Conservation (phyloP, 2,113 vertebrate species). For the Ameiurus melas region DNA sequence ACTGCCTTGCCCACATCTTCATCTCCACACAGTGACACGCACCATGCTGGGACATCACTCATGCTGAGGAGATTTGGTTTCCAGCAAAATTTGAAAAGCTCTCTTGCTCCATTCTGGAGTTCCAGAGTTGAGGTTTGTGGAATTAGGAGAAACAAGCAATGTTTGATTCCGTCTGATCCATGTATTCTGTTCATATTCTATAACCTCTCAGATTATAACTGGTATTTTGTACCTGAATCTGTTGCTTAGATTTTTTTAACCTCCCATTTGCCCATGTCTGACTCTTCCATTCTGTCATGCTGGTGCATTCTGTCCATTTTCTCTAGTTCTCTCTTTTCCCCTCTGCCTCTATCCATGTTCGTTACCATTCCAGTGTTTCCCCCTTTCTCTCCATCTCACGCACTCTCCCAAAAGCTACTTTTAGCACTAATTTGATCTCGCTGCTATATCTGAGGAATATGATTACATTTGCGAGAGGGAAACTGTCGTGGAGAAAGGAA, state of each 20-base stretch:
- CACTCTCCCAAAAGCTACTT: slow-evolving; percentile 56
- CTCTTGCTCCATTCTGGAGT: slow-evolving; percentile 41
- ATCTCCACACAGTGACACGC: slow-evolving; percentile 51
- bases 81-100: slow-evolving; percentile 64
- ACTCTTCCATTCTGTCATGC: background rate
- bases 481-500: slow-evolving; percentile 38
- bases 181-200: slow-evolving; percentile 19
- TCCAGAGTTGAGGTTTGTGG: slow-evolving; percentile 9
- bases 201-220: slow-evolving; percentile 6
- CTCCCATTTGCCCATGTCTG: background rate
- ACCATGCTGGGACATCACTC: slow-evolving; percentile 32
- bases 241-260: background rate
- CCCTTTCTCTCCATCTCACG: slow-evolving; percentile 52
- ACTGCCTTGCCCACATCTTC: slow-evolving; percentile 50
- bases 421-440: slow-evolving; percentile 53
- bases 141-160: slow-evolving; percentile 14
- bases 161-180: background rate
- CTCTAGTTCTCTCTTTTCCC: slow-evolving; percentile 45
- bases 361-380: slow-evolving; percentile 30
- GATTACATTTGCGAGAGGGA: slow-evolving; percentile 49
- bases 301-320: background rate
- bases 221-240: background rate
- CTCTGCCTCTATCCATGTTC: slow-evolving; percentile 36
- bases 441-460: slow-evolving; percentile 52
- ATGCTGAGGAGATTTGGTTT: slow-evolving; percentile 37